Evolutionary conservation across 1,140 invertebrate genomes (phyloP), one percentile per base, ranked within the genome.

Genomic region (Drosophila ambigua): DNA sequence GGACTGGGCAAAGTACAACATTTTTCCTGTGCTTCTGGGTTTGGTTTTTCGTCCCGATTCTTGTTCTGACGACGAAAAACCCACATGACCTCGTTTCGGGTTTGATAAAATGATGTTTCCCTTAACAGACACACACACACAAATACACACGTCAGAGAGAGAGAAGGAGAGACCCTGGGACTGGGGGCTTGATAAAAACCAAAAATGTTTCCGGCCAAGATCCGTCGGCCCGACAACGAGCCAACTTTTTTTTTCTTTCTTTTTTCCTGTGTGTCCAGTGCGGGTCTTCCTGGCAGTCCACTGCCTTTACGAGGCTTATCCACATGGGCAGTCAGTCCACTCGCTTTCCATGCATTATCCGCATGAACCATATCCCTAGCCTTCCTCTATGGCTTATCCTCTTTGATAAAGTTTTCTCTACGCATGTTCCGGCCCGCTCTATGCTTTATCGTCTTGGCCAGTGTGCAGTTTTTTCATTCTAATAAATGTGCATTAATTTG

Each of bases 401-500:
- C 31, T 35, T 11, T 9, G 2, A 4, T 9, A 35, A 6, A 6
- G 3, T 13, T 4, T 39, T 39, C 11, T 11, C 9, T 4, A 9
- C 31, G 9, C 9, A 11, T 35, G 31, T 11, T 11, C 31, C 9
- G 58, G 63, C 59, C 35, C 35, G 8, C 35, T 39, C 35, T 28
- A 6, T 5, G 28, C 5, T 9, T 41, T 13, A 13, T n/a, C 20
- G 28, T 39, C 35, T 13, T 11, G 31, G 24, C 45, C 35, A 45
- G 24, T 35, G 0, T 35, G 31, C 31, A 35, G 8, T 24, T 39
- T 8, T 4, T 11, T 35, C 58, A 64, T 52, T 51, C 64, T 59
- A 61, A 82, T 62, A 78, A 60, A 79, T 72, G 61, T 64, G 59
- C 80, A 84, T 83, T 83, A 79, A 83, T 83, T 79, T 83, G 51